Evolutionary conservation across 2,888 invertebrate species (phyloP), one percentile per base, ranked within the genome.

Genomic region (Uropetala carovei): DNA sequence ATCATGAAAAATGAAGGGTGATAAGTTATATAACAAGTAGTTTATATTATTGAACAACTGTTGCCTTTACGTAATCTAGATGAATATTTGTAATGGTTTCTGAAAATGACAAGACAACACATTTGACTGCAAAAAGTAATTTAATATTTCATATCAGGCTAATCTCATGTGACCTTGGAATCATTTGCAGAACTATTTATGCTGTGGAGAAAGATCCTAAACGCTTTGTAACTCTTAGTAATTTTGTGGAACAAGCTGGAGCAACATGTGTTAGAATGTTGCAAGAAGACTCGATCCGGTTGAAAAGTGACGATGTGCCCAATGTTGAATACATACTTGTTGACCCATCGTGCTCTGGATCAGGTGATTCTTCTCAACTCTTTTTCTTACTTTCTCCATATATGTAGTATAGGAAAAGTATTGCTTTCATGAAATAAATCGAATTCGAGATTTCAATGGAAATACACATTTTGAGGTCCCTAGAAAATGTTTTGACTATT

Each of bases 281-380:
- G 0, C 96, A 97, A 93, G 96, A 95, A 92, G 99, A 99, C 95
- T 97, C 98, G 16, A 95, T 98, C 82, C 96, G 96, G 58, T 95
- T 98, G 56, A 96, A 96, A 94, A 95, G 95, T 16, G 95, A 95
- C 0, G 96, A 97, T 27, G 96, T 96, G 94, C 96, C 96, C 58
- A 96, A 97, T 93, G 98, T 99, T 0, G 97, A 98, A 94, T 99
- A 98, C 94, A 97, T 99, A 93, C 95, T 99, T n/a, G 97, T 99
- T 0, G 99, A 99, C 95, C 99, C 99, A 0, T 98, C 99, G 92
- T 99, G 99, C 95, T 98, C 99, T 56, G 99, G 99, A 82, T 98
- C 99, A 94, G 99, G 98, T 97, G 96, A 95, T 93, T 43, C 43
- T 43, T 43, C 43, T 43, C 43, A 43, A 43, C 43, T 43, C 43